These are phyloP conservation scores for Pitangus sulphuratus DNA, from an alignment of 2,797 vertebrate genomes.

Conservation along the genomic window DNA sequence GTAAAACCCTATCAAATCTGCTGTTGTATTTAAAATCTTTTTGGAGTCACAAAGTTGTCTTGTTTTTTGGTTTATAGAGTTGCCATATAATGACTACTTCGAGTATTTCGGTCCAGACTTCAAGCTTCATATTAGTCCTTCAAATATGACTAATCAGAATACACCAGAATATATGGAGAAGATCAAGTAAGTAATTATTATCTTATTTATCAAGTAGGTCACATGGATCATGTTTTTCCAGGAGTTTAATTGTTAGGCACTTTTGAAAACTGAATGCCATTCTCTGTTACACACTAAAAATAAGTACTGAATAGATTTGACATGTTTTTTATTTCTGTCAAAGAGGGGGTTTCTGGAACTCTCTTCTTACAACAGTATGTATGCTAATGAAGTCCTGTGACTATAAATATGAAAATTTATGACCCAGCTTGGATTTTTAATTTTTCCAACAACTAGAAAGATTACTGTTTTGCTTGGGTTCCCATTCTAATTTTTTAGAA, in stretches of 20 bases:
- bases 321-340: neutral
- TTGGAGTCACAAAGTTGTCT: neutral
- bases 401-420: neutral
- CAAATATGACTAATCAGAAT: slow-evolving; percentile 96
- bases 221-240: neutral
- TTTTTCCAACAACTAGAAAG: neutral
- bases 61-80: slow-evolving; percentile 76
- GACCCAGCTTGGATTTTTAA: neutral
- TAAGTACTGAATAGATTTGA: neutral
- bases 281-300: neutral
- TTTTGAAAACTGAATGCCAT: neutral
- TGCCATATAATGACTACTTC: slow-evolving; percentile 95
- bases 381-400: neutral
- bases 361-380: neutral
- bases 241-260: neutral
- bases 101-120: slow-evolving; percentile 95
- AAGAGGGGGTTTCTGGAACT: neutral
- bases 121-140: slow-evolving; percentile 93
- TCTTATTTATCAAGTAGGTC: neutral
- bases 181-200: slow-evolving; percentile 85
- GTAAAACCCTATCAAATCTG: neutral
- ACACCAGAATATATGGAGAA: slow-evolving; percentile 93
- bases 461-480: slow-evolving; percentile 14
- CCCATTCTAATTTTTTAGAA: neutral
- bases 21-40: neutral